phyloP scores from a whole-genome alignment of 2,113 vertebrate genomes.

The Pica pica region DNA sequence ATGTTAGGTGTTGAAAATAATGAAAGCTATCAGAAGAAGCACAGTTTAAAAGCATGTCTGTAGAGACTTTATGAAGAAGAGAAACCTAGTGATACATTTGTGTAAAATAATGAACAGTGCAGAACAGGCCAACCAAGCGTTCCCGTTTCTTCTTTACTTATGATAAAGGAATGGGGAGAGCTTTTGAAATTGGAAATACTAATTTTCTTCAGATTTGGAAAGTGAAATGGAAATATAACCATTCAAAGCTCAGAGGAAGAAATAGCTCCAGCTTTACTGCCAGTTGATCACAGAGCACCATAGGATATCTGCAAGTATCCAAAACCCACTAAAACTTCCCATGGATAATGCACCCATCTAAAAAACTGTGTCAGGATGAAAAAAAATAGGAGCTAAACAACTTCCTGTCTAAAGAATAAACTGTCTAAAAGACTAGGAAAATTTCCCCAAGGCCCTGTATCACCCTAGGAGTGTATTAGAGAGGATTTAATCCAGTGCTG shows the following conservation, averaged over 20 bases:
- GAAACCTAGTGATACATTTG: background rate
- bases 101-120: conserved; percentile 8
- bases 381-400: background rate
- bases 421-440: background rate
- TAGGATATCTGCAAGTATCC: background rate
- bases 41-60: background rate
- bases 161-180: background rate
- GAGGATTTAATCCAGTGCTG: background rate
- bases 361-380: background rate
- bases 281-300: background rate
- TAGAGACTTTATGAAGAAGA: background rate
- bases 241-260: background rate
- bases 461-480: background rate
- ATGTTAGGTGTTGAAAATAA: conserved; percentile 2
- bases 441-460: background rate
- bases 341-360: background rate
- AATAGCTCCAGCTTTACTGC: background rate
- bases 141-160: background rate
- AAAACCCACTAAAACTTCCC: background rate
- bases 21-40: background rate
- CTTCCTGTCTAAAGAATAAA: background rate
- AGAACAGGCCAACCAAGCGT: background rate
- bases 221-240: background rate
- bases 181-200: conserved; percentile 1
- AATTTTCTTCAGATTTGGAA: background rate